Base-by-base conservation (phyloP, 2,113 vertebrate species). In the Electrona antarctica region DNA sequence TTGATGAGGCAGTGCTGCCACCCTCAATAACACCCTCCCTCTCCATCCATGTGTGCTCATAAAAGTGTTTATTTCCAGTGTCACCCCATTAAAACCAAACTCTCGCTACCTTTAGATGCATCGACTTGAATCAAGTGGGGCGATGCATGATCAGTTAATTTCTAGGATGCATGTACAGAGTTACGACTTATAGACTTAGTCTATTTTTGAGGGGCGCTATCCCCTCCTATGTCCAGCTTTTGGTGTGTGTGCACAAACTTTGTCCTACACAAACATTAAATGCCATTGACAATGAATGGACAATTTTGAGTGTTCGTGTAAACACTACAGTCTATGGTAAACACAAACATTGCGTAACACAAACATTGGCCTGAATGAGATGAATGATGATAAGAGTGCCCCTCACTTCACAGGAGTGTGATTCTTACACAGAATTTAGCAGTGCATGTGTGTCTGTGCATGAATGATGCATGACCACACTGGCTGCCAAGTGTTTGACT, bases 401-500 rank as follows among this genome's bases (percentile, higher is more conserved):
- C n/a, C n/a, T 21, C 21, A 21, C 21, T 21, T 21, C 21, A 21
- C 21, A 21, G 21, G 21, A 21, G 21, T 21, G 21, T 21, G 21
- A 10, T 46, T 62, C 47, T n/a, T 41, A 46, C 12, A 41, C 60
- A 61, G 12, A n/a, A 46, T 7, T 41, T 12, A 41, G 3, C 33
- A 51, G 49, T 74, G 48, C 15, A 51, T 64, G n/a, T 63, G 60
- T 14, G 45, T 48, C 45, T 63, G 62, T 21, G 21, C 21, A 21
- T 21, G 21, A 21, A 49, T 12, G 66, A 79, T 6, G 78, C 72
- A 73, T 62, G 64, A 64, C 50, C 49, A 51, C 69, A 29, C 70
- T 51, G 69, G 71, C 71, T 69, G 84, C 76, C 69, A 78, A 64
- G 67, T 81, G 64, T 74, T 71, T 41, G 33, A 41, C 58, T 13